Conservation (phyloP, 2,113 vertebrate species). For the Synodontis membranacea region DNA sequence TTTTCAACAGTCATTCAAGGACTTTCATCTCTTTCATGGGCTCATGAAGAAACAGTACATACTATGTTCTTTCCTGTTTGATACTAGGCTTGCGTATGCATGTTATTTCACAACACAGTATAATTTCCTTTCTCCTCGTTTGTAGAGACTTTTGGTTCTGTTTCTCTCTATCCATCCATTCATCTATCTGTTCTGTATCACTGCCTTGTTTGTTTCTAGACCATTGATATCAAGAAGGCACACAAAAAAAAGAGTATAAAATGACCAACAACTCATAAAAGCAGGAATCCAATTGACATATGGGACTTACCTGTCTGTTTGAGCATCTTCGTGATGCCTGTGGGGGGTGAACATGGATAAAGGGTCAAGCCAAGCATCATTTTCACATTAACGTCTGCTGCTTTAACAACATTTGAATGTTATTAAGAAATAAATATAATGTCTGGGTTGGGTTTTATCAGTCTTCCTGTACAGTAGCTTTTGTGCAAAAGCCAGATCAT, state of each 20-base stretch:
- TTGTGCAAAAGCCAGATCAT: background rate
- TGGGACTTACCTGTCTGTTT: constrained; percentile 62
- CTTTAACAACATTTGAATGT: background rate
- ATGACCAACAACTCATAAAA: background rate
- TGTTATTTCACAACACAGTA: background rate
- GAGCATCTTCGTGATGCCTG: constrained; percentile 67
- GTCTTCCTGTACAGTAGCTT: background rate
- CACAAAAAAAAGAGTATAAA: background rate
- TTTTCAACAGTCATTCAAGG: background rate
- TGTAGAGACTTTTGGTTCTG: background rate
- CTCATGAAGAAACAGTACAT: background rate
- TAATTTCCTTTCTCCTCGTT: background rate
- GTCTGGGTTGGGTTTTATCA: background rate
- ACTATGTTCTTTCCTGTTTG: background rate
- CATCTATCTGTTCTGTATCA: background rate
- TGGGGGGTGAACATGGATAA: constrained; percentile 35
- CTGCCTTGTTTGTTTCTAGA: background rate
- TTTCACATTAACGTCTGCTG: background rate
- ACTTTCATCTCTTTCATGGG: background rate
- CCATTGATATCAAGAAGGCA: background rate
- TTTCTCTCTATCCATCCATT: background rate
- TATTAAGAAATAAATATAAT: background rate
- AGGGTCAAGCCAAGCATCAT: background rate
- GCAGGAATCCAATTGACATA: background rate
- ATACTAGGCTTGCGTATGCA: background rate